Percentiles rank a stretch among this genome's conserved stretches.
phyloP scores from a whole-genome alignment of 2,797 vertebrate species.

The Garrulus glandarius region DNA sequence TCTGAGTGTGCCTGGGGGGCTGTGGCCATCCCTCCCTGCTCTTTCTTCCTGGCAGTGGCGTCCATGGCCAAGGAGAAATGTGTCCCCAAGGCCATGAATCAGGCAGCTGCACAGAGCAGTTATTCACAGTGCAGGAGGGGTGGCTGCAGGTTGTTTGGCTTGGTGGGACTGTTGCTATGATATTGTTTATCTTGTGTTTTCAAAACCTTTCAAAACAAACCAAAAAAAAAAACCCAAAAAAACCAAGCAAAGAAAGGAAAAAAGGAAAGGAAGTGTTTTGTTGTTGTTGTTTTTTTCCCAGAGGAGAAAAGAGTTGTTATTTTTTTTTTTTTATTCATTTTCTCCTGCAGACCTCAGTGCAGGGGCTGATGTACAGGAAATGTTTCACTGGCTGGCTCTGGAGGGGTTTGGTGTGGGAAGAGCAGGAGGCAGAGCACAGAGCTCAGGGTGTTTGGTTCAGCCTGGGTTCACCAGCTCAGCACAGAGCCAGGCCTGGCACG shows the following conservation, averaged over 20 bases:
- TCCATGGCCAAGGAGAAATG: neutral
- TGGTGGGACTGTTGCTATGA: conserved; percentile 26
- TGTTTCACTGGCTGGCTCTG: neutral
- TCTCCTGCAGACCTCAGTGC: neutral
- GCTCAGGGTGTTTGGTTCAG: neutral
- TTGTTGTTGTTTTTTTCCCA: neutral
- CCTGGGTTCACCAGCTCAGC: neutral
- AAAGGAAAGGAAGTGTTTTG: neutral
- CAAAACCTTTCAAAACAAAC: neutral
- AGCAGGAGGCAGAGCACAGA: neutral
- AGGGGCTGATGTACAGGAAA: neutral
- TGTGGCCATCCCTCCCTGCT: neutral
- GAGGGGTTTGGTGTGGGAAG: neutral
- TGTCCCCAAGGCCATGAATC: neutral
- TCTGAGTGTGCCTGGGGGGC: neutral
- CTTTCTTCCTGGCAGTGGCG: neutral
- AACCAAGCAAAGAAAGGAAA: neutral
- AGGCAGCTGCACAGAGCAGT: neutral
- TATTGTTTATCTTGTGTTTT: conserved; percentile 2
- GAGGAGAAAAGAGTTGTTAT: neutral
- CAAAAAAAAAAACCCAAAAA: neutral
- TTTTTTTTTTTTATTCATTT: neutral
- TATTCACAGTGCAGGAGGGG: conserved; percentile 15
- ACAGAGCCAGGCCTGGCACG: rapidly evolving
- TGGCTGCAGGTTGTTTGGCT: conserved; percentile 47